phyloP scores from a whole-genome alignment of 2,113 vertebrate genomes.

The Tylochromis polylepis region DNA sequence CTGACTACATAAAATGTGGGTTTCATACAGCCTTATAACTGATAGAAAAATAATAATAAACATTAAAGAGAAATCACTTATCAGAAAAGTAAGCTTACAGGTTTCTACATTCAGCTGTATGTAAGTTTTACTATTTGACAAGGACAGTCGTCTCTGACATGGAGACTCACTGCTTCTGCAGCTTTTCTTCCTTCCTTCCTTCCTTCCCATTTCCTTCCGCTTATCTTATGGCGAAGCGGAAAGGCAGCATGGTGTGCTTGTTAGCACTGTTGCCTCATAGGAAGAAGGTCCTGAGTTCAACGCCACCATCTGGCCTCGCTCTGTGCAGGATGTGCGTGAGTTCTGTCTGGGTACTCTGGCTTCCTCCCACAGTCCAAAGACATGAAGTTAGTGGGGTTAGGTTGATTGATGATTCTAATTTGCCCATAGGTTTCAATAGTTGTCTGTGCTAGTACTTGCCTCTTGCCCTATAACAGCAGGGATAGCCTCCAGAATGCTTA shows the following conservation, averaged over 20 bases:
- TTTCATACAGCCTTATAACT: not conserved
- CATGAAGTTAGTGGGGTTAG: not conserved
- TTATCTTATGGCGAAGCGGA: not conserved
- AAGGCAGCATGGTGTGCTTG: not conserved
- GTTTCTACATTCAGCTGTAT: not conserved
- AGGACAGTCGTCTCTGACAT: too few relatives aligned
- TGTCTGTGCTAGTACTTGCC: not conserved
- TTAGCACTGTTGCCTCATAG: not conserved
- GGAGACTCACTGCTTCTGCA: not conserved
- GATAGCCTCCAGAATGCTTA: not conserved
- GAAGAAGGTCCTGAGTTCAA: not conserved
- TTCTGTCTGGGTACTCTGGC: not conserved
- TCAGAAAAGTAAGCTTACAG: not conserved
- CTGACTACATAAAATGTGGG: not conserved
- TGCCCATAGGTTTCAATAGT: not conserved
- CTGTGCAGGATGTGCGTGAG: not conserved
- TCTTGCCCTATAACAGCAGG: not conserved
- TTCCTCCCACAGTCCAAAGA: not conserved
- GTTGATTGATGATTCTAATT: not conserved
- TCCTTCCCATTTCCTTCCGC: not conserved
- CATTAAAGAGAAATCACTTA: not conserved
- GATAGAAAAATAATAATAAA: not conserved
- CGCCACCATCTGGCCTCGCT: accelerated
- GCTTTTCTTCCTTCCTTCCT: too few relatives aligned
- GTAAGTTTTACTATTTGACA: too few relatives aligned